These are phyloP conservation scores for Uropsilus gracilis DNA, from an alignment of 2,113 vertebrate genomes.

Conservation along the genomic window DNA sequence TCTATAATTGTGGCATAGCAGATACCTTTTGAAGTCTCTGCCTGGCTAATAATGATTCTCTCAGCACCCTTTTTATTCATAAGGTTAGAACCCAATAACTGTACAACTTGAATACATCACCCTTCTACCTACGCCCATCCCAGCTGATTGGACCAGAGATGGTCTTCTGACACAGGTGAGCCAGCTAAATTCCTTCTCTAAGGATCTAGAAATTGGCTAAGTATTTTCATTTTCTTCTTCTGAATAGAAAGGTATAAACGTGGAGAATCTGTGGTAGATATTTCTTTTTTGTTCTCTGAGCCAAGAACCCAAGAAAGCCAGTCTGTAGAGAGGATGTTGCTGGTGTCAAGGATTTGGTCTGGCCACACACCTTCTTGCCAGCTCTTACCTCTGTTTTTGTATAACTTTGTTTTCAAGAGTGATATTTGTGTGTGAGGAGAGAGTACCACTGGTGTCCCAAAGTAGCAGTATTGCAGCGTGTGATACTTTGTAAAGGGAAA, in stretches of 20 bases:
- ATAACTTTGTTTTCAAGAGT: background rate
- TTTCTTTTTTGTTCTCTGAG: background rate
- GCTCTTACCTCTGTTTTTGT: background rate
- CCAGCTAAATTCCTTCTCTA: background rate
- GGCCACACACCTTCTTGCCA: too few relatives aligned
- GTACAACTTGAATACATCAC: background rate
- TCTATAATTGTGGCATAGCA: background rate
- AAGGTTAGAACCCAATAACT: background rate
- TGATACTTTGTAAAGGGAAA: background rate
- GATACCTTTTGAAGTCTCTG: background rate
- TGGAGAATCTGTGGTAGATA: background rate
- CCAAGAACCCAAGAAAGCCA: background rate
- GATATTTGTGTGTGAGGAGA: background rate
- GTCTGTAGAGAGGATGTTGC: background rate
- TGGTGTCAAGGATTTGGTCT: too few relatives aligned
- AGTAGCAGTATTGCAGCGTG: background rate
- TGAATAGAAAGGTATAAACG: background rate
- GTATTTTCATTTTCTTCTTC: background rate
- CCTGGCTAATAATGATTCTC: background rate
- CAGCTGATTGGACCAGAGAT: background rate
- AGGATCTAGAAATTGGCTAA: background rate
- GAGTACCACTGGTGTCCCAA: background rate
- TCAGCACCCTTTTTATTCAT: background rate
- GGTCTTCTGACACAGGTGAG: background rate
- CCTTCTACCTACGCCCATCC: background rate